phyloP scores from a whole-genome alignment of 2,113 vertebrate genomes.

The Corynorhinus townsendii region DNA sequence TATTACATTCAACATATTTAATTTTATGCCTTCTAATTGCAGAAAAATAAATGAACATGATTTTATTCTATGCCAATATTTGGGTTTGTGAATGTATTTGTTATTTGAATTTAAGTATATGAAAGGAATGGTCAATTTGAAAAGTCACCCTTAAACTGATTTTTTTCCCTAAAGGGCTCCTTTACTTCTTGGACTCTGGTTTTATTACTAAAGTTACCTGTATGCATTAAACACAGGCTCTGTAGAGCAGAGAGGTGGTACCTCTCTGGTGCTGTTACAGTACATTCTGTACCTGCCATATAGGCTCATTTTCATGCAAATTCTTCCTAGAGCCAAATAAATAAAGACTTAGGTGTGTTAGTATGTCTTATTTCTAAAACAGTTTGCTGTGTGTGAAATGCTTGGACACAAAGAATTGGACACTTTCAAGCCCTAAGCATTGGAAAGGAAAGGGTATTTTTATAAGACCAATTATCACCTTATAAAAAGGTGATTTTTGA shows the following conservation, averaged over 20 bases:
- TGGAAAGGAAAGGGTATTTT: not conserved
- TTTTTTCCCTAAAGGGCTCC: slow-evolving; percentile 65
- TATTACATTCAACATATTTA: slow-evolving; percentile 86
- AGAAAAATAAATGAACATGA: slow-evolving; percentile 89
- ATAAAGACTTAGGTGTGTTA: slow-evolving; percentile 65
- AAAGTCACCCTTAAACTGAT: slow-evolving; percentile 66
- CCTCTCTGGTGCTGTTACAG: slow-evolving; percentile 63
- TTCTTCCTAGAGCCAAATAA: slow-evolving; percentile 70
- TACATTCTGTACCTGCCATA: slow-evolving; percentile 66
- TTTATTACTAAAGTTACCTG: slow-evolving; percentile 62
- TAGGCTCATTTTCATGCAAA: slow-evolving; percentile 69
- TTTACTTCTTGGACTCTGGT: slow-evolving; percentile 66
- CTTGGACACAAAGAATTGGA: slow-evolving; percentile 34
- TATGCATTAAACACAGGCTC: slow-evolving; percentile 54
- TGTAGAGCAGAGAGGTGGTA: slow-evolving; percentile 37
- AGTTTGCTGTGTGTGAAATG: slow-evolving; percentile 67
- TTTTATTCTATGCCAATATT: slow-evolving; percentile 89
- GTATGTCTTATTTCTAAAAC: slow-evolving; percentile 72
- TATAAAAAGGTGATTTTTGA: not conserved
- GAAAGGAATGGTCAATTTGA: slow-evolving; percentile 70
- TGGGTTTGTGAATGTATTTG: slow-evolving; percentile 81
- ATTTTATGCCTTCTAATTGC: slow-evolving; percentile 88
- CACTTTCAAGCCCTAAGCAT: not conserved
- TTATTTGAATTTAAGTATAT: slow-evolving; percentile 75
- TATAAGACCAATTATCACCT: not conserved